Percentiles rank a stretch among this genome's conserved stretches.
Conservation (phyloP, 1,140 invertebrate species). For the Euglossa dilemma region DNA sequence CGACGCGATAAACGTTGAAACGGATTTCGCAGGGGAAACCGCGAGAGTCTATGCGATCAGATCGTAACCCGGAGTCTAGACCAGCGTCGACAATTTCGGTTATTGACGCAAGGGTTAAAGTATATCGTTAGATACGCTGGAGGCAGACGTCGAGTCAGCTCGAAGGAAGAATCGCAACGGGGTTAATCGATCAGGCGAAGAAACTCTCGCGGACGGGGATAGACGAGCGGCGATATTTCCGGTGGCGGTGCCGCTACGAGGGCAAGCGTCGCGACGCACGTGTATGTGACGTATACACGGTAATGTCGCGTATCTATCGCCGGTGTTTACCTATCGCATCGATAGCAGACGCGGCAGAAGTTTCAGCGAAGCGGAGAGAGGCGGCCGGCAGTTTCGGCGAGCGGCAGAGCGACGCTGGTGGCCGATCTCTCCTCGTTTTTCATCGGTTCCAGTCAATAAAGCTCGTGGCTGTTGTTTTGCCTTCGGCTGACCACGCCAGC, state of each 20-base stretch:
- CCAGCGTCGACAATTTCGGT: too few species aligned
- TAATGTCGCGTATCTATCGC: constrained; percentile 64
- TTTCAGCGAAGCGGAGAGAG: constrained; percentile 38
- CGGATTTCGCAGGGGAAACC: too few species aligned
- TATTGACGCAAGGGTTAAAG: neutral
- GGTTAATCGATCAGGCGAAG: constrained; percentile 1
- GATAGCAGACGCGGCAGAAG: constrained; percentile 57
- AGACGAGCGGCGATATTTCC: constrained; percentile 46
- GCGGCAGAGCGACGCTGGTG: constrained; percentile 48
- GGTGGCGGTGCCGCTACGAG: neutral
- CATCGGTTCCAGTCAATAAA: constrained; percentile 78
- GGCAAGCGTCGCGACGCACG: constrained; percentile 1
- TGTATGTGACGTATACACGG: constrained; percentile 28
- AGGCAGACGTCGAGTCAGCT: constrained; percentile 7
- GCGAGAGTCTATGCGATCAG: too few species aligned
- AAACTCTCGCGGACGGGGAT: neutral
- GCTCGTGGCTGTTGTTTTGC: constrained; percentile 75
- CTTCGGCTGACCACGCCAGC: constrained; percentile 73
- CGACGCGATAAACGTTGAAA: too few species aligned
- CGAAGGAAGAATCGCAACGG: neutral
- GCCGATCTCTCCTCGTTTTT: constrained; percentile 73
- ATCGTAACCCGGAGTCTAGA: too few species aligned
- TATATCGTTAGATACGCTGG: neutral
- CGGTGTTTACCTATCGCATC: constrained; percentile 65
- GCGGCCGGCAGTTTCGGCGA: constrained; percentile 51